Conservation (phyloP, 2,797 vertebrate genomes). For the Sebastes elongatus region DNA sequence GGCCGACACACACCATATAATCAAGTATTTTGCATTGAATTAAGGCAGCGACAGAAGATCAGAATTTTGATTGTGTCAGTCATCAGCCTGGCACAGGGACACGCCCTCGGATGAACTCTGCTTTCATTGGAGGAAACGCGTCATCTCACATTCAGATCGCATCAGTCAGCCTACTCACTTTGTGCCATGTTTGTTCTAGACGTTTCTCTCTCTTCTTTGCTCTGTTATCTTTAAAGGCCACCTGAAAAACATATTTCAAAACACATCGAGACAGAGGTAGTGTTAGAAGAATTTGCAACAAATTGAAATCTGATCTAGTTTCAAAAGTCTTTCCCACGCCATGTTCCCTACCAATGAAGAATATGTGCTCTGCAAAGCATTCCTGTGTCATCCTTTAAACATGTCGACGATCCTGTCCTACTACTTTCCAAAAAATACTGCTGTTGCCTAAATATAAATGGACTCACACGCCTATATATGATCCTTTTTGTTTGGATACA, state of each 20-base stretch:
- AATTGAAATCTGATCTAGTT: background rate
- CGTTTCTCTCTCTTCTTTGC: conserved; percentile 1
- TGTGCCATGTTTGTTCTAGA: conserved; percentile 68
- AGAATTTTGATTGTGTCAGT: background rate
- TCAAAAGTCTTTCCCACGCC: conserved; percentile 9
- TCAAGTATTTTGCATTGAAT: conserved; percentile 8
- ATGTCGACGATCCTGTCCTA: conserved; percentile 75
- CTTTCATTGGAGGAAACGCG: conserved; percentile 3
- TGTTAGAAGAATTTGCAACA: background rate
- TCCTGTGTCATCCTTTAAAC: conserved; percentile 70
- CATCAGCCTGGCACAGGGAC: background rate
- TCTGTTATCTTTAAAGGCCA: background rate
- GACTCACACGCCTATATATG: background rate
- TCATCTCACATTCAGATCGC: conserved; percentile 35
- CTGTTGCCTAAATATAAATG: conserved; percentile 28
- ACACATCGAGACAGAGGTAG: background rate
- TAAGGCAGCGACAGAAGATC: background rate
- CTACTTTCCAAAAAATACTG: conserved; percentile 66
- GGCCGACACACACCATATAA: background rate
- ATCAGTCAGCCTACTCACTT: conserved; percentile 60
- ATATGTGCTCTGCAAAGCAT: conserved; percentile 51
- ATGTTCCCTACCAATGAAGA: conserved; percentile 30
- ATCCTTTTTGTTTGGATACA: conserved; percentile 4
- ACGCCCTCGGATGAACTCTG: background rate
- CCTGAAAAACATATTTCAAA: conserved; percentile 22